Percentiles rank a stretch among this genome's conserved stretches.
These are phyloP conservation scores for Lophius piscatorius DNA, from an alignment of 2,113 vertebrate species.

Conservation along the genomic window DNA sequence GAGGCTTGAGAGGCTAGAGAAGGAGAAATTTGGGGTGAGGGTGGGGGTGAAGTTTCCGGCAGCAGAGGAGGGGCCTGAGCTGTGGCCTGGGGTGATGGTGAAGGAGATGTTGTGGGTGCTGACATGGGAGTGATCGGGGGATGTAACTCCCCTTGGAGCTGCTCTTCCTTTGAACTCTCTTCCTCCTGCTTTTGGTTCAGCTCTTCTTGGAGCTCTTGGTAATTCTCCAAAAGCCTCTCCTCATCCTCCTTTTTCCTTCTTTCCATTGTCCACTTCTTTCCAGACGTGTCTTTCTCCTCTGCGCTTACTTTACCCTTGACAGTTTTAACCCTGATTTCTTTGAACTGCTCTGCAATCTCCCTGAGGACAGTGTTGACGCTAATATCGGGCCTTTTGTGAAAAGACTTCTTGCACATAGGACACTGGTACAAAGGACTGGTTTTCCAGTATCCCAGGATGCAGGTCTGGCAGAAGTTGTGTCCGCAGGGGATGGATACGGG, in stretches of 20 bases:
- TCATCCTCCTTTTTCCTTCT: slow-evolving; percentile 60
- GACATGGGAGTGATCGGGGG: slow-evolving; percentile 40
- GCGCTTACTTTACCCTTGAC: slow-evolving; percentile 10
- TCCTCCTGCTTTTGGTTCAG: slow-evolving; percentile 42
- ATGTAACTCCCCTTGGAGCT: slow-evolving; percentile 32
- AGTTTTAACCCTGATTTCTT: slow-evolving; percentile 66
- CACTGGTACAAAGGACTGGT: slow-evolving; percentile 77
- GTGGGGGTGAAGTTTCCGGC: slow-evolving; percentile 30
- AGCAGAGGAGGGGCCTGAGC: background rate
- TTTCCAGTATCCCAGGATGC: slow-evolving; percentile 83
- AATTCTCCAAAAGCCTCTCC: slow-evolving; percentile 61
- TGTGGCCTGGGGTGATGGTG: background rate
- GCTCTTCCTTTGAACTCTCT: slow-evolving; percentile 17
- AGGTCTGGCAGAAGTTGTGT: slow-evolving; percentile 83
- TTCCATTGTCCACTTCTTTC: slow-evolving; percentile 50
- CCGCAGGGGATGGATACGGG: slow-evolving; percentile 83
- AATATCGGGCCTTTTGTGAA: slow-evolving; percentile 78
- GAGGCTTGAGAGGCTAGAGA: slow-evolving; percentile 22
- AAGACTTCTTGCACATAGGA: slow-evolving; percentile 84
- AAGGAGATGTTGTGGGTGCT: slow-evolving; percentile 13
- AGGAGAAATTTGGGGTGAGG: slow-evolving; percentile 33
- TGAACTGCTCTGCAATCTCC: slow-evolving; percentile 83
- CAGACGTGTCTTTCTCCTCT: slow-evolving; percentile 19
- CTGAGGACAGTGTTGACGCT: slow-evolving; percentile 81
- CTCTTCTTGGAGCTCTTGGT: slow-evolving; percentile 51